Conservation (phyloP, 2,113 vertebrate species). For the Condylura cristata region DNA sequence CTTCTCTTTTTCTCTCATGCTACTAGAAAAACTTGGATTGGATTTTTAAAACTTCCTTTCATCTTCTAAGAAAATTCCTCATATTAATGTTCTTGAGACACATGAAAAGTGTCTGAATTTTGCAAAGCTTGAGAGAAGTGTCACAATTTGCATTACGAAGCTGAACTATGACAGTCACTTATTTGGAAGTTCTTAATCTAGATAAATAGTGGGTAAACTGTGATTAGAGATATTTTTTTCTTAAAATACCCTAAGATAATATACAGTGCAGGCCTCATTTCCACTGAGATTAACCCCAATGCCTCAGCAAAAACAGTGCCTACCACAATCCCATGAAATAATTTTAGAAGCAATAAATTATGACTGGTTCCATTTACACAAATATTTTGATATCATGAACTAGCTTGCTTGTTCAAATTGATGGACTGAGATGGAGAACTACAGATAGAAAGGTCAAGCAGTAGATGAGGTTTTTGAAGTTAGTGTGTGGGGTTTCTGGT, state of each 20-base stretch:
- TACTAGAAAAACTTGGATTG: neutral
- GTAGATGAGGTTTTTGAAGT: conserved; percentile 66
- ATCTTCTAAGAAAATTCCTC: conserved; percentile 44
- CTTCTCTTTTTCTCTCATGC: neutral
- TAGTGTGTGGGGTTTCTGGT: conserved; percentile 18
- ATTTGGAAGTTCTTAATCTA: conserved; percentile 4
- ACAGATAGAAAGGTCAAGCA: conserved; percentile 68
- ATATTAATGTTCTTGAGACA: neutral
- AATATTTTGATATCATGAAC: conserved; percentile 83
- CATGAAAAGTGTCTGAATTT: conserved; percentile 12
- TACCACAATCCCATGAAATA: conserved; percentile 66
- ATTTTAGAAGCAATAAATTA: conserved; percentile 84
- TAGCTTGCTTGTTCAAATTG: conserved; percentile 77
- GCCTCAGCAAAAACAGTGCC: conserved; percentile 65
- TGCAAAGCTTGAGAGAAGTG: neutral
- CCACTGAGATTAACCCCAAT: conserved; percentile 67
- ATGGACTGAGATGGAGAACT: conserved; percentile 44
- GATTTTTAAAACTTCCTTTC: conserved; percentile 12
- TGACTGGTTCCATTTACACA: conserved; percentile 77
- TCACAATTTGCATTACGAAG: neutral
- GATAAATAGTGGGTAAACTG: conserved; percentile 6
- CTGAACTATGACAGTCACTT: neutral
- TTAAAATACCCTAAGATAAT: conserved; percentile 57
- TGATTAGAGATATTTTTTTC: neutral
- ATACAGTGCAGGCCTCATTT: conserved; percentile 37